Percentiles rank a stretch among this genome's conserved stretches.
phyloP scores from a whole-genome alignment of 2,888 invertebrate species.

The Caenorhabditis plicata region DNA sequence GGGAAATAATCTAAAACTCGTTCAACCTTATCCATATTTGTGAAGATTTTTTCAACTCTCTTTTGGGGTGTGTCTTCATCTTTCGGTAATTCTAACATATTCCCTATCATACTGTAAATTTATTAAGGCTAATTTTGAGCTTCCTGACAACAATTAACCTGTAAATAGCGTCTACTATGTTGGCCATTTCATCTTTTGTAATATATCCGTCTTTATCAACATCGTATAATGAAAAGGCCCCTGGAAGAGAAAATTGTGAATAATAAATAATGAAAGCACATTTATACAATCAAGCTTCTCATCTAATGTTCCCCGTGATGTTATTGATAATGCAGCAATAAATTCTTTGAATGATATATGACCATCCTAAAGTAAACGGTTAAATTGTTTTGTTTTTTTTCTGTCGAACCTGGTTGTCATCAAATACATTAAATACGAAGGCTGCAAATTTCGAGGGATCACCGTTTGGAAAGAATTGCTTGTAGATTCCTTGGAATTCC shows the following conservation, averaged over 20 bases:
- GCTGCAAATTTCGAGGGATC: conserved; percentile 98
- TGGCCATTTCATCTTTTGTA: conserved; percentile 65
- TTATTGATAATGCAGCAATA: conserved; percentile 65
- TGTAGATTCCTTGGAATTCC: conserved; percentile 72
- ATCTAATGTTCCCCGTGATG: conserved; percentile 65
- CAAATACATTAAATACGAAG: conserved; percentile 95
- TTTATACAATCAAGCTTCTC: conserved; percentile 64
- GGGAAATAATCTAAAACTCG: neutral
- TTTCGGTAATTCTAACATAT: conserved; percentile 68
- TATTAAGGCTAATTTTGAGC: conserved; percentile 57
- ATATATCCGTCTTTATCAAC: conserved; percentile 69
- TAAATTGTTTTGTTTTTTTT: neutral
- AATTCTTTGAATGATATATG: conserved; percentile 63
- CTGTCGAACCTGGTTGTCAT: conserved; percentile 87
- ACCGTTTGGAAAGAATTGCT: conserved; percentile 98
- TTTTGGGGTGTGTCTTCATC: conserved; percentile 70
- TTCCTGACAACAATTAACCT: conserved; percentile 12
- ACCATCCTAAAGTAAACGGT: conserved; percentile 50
- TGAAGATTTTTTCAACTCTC: conserved; percentile 69
- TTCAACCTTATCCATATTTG: conserved; percentile 69
- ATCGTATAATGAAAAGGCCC: conserved; percentile 70
- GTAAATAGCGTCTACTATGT: conserved; percentile 54
- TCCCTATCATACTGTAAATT: conserved; percentile 67
- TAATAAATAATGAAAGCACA: neutral
- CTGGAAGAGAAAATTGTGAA: conserved; percentile 50